Percentiles rank a stretch among this genome's conserved stretches.
phyloP scores from a whole-genome alignment of 2,797 vertebrate genomes.

The Epinephelus coioides region DNA sequence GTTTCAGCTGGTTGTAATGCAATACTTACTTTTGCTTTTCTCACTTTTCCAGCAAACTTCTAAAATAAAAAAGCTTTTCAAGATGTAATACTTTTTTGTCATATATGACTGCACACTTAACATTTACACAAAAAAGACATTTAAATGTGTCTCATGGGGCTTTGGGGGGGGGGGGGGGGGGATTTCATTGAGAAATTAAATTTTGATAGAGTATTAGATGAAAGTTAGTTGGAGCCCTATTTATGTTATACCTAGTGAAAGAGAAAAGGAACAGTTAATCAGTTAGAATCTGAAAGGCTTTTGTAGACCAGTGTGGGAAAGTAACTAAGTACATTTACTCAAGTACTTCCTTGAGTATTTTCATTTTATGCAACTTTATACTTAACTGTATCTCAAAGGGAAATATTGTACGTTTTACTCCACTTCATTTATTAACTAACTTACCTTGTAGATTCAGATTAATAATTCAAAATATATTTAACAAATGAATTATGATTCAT shows the following conservation, averaged over 20 bases:
- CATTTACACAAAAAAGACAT: background rate
- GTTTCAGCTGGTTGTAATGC: too few relatives aligned
- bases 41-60: background rate
- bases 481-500: too few relatives aligned
- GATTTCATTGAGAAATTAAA: background rate
- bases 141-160: background rate
- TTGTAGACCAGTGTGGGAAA: background rate
- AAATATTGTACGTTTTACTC: too few relatives aligned
- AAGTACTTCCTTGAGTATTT: too few relatives aligned
- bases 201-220: background rate
- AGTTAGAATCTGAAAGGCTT: constrained; percentile 1
- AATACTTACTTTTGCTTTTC: too few relatives aligned
- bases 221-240: background rate
- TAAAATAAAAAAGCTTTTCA: background rate
- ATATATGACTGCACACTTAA: background rate
- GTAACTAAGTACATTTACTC: too few relatives aligned
- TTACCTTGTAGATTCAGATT: too few relatives aligned
- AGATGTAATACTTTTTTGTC: background rate
- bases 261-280: background rate
- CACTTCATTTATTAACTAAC: too few relatives aligned
- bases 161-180: too few relatives aligned
- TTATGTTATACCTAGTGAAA: background rate
- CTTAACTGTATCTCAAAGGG: too few relatives aligned
- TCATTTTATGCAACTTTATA: too few relatives aligned
- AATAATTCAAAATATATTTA: too few relatives aligned